Evolutionary conservation across 2,888 invertebrate genomes (phyloP).

Genomic region (Ernsta delagoae): DNA sequence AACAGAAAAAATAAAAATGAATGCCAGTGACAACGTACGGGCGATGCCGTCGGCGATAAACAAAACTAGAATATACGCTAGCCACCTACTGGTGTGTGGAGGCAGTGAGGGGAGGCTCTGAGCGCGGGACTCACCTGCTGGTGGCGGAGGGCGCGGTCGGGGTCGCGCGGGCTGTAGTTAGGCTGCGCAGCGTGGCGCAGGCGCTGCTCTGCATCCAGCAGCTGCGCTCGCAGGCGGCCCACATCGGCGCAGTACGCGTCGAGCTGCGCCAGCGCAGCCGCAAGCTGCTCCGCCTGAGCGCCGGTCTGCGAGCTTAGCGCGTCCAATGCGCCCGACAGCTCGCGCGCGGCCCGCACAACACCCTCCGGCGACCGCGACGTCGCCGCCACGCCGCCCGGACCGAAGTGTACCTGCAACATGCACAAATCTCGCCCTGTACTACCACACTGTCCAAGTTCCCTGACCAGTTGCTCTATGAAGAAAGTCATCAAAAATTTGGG

Average conservation of each 20-base stretch:
- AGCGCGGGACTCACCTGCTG: slow-evolving; percentile 92
- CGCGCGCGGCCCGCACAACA: slow-evolving; percentile 91
- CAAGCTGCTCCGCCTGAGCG: slow-evolving; percentile 88
- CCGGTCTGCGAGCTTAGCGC: slow-evolving; percentile 85
- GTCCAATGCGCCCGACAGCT: slow-evolving; percentile 89
- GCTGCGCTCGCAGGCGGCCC: slow-evolving; percentile 92
- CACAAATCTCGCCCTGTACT: background rate
- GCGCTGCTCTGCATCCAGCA: slow-evolving; percentile 94
- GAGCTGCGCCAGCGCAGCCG: slow-evolving; percentile 92
- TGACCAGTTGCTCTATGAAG: too few species aligned
- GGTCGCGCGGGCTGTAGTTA: slow-evolving; percentile 92
- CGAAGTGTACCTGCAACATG: slow-evolving; percentile 91
- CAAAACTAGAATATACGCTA: slow-evolving; percentile 76
- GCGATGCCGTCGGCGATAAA: slow-evolving; percentile 55
- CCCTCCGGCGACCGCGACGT: slow-evolving; percentile 88
- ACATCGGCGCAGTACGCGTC: slow-evolving; percentile 95
- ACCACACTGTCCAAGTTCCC: background rate
- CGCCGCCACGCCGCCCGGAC: slow-evolving; percentile 93
- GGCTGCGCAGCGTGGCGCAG: slow-evolving; percentile 93
- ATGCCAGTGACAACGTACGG: slow-evolving; percentile 65
- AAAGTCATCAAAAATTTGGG: too few species aligned
- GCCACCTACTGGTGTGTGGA: slow-evolving; percentile 50
- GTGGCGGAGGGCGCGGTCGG: slow-evolving; percentile 91
- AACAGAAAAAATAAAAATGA: slow-evolving; percentile 76
- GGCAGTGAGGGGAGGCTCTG: slow-evolving; percentile 40